These are phyloP conservation scores for Falcaria lacertinaria DNA, from an alignment of 2,888 invertebrate species.

Conservation along the genomic window DNA sequence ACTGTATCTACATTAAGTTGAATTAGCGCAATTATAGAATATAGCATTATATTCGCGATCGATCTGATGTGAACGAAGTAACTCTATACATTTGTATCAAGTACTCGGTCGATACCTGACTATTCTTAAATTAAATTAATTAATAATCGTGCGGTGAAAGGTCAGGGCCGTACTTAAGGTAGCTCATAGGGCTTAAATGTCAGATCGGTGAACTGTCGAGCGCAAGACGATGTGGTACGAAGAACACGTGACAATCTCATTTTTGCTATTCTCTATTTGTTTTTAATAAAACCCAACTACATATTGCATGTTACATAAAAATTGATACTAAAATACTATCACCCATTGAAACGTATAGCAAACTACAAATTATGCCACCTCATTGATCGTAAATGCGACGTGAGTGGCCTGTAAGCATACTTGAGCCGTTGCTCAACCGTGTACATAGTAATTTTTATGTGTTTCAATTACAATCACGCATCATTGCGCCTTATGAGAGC, in stretches of 20 bases:
- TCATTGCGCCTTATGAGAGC: conserved; percentile 37
- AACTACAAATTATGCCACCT: conserved; percentile 13
- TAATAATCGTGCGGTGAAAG: background rate
- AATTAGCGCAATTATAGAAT: background rate
- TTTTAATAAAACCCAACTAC: background rate
- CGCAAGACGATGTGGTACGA: conserved; percentile 50
- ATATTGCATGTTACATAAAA: conserved; percentile 2
- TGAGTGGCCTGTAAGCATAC: conserved; percentile 20
- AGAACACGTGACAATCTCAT: conserved; percentile 49
- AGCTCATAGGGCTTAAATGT: conserved; percentile 12
- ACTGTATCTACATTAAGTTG: background rate
- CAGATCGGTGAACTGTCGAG: conserved; percentile 57
- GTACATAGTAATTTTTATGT: conserved; percentile 32
- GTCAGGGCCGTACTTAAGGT: background rate
- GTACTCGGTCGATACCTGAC: background rate
- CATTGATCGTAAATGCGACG: conserved; percentile 12
- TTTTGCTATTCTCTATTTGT: conserved; percentile 12
- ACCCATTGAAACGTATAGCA: conserved; percentile 8
- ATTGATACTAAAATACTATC: conserved; percentile 2
- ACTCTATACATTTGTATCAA: too few relatives aligned
- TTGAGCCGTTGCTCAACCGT: conserved; percentile 30
- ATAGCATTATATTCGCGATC: background rate
- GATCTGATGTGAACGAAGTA: background rate
- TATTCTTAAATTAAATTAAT: background rate
- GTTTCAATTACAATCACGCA: conserved; percentile 27